These are phyloP conservation scores for Callopanchax toddi DNA, from an alignment of 2,113 vertebrate genomes.

Conservation along the genomic window DNA sequence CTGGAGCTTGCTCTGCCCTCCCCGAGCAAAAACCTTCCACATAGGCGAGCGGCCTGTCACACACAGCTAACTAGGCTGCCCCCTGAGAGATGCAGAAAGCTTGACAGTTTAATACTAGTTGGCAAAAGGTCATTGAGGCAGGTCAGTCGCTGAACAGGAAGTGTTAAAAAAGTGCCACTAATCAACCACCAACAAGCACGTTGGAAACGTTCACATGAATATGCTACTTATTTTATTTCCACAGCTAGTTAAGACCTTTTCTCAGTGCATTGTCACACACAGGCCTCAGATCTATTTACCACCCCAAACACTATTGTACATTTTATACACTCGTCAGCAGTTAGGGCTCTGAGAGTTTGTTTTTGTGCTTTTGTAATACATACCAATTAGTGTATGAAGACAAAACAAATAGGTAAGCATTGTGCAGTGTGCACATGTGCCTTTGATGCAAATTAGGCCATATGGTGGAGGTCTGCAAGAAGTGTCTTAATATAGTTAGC, in stretches of 20 bases:
- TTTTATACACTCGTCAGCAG: slow-evolving; percentile 33
- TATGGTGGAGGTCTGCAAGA: slow-evolving; percentile 3
- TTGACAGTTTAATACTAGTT: slow-evolving; percentile 75
- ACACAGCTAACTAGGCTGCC: slow-evolving; percentile 74
- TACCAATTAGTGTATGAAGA: neutral
- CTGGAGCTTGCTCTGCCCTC: slow-evolving; percentile 66
- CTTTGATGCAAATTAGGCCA: slow-evolving; percentile 6
- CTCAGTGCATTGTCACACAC: slow-evolving; percentile 1
- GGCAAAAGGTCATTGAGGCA: slow-evolving; percentile 74
- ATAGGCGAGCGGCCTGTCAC: slow-evolving; percentile 73
- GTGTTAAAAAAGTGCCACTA: slow-evolving; percentile 60
- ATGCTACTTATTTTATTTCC: neutral
- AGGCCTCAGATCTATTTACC: slow-evolving; percentile 28
- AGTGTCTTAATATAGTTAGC: slow-evolving; percentile 10
- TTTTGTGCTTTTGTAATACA: neutral
- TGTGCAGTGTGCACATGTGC: neutral
- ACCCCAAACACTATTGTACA: slow-evolving; percentile 13
- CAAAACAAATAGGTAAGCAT: slow-evolving; percentile 16
- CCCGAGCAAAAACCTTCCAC: slow-evolving; percentile 65
- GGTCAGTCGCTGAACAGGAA: slow-evolving; percentile 55
- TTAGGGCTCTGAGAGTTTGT: slow-evolving; percentile 5
- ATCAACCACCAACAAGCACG: slow-evolving; percentile 30
- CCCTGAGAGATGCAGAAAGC: slow-evolving; percentile 74
- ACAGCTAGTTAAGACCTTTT: slow-evolving; percentile 20
- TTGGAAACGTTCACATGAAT: slow-evolving; percentile 18